These are phyloP conservation scores for Phyllopteryx taeniolatus DNA, from an alignment of 2,113 vertebrate genomes.

Conservation along the genomic window DNA sequence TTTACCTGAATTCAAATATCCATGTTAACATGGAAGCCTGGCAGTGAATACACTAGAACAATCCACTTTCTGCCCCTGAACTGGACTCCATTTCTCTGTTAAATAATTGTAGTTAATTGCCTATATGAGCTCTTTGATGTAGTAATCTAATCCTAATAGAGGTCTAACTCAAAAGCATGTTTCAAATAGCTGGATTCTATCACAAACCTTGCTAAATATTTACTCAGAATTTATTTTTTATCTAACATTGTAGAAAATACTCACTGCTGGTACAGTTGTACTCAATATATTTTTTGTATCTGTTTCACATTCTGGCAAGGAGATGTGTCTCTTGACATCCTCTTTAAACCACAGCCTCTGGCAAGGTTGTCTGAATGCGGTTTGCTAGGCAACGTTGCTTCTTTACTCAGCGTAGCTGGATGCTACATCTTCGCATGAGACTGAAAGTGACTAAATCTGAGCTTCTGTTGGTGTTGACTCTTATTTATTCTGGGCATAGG, in stretches of 20 bases:
- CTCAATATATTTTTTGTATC: constrained; percentile 84
- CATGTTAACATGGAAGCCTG: too few species aligned
- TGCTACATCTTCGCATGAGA: constrained; percentile 57
- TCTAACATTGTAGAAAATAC: constrained; percentile 87
- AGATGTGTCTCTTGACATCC: constrained; percentile 64
- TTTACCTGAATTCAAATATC: neutral
- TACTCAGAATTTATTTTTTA: constrained; percentile 86
- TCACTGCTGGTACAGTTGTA: constrained; percentile 99
- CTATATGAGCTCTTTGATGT: constrained; percentile 44
- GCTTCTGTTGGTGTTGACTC: constrained; percentile 52
- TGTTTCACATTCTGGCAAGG: constrained; percentile 73
- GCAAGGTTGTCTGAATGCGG: constrained; percentile 75
- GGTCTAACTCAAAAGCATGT: constrained; percentile 72
- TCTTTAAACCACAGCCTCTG: constrained; percentile 76
- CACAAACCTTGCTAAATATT: constrained; percentile 84
- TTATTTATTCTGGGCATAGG: constrained; percentile 55
- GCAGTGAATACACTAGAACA: constrained; percentile 15
- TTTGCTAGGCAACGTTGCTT: constrained; percentile 43
- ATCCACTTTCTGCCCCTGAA: constrained; percentile 40
- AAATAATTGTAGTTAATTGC: constrained; percentile 30
- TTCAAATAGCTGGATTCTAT: constrained; percentile 98
- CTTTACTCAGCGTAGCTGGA: constrained; percentile 62
- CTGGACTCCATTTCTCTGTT: constrained; percentile 53
- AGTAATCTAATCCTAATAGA: constrained; percentile 51
- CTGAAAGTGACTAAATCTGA: constrained; percentile 53